Evolutionary conservation across 2,888 invertebrate genomes (phyloP).

Genomic region (Drosophila birchii): DNA sequence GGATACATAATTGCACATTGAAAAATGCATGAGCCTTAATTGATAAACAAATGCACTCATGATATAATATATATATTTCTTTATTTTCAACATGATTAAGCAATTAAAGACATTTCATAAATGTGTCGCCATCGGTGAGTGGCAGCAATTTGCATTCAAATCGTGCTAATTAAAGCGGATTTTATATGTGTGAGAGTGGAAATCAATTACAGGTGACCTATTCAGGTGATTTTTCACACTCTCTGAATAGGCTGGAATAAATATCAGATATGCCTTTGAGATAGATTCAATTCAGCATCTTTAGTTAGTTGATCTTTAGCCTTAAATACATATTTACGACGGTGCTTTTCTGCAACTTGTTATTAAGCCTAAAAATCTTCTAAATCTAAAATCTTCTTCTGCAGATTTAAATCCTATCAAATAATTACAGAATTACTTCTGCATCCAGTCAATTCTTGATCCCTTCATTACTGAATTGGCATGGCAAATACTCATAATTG

Average conservation of each 20-base stretch:
- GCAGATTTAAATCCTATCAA: neutral
- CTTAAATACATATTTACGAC: neutral
- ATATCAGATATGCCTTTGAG: neutral
- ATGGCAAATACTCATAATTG: constrained; percentile 42
- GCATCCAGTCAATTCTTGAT: constrained; percentile 1
- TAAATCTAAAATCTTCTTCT: neutral
- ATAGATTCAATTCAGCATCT: neutral
- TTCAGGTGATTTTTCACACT: neutral
- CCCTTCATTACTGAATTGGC: constrained; percentile 3
- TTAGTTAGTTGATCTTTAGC: too few relatives aligned
- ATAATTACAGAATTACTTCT: constrained; percentile 3
- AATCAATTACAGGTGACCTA: constrained; percentile 12
- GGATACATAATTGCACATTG: constrained; percentile 51
- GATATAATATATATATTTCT: constrained; percentile 1
- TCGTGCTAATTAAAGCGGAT: constrained; percentile 1
- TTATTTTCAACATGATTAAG: constrained; percentile 16
- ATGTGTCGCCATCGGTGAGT: neutral
- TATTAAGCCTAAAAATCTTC: too few relatives aligned
- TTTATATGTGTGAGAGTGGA: neutral
- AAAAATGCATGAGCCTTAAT: constrained; percentile 48
- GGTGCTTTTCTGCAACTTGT: too few relatives aligned
- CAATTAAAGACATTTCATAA: constrained; percentile 36
- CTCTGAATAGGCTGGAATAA: neutral
- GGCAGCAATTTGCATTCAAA: constrained; percentile 6
- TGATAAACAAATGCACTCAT: constrained; percentile 39